Percentiles rank a stretch among this genome's conserved stretches.
Conservation (phyloP, 2,113 vertebrate genomes). For the Pygoscelis adeliae region DNA sequence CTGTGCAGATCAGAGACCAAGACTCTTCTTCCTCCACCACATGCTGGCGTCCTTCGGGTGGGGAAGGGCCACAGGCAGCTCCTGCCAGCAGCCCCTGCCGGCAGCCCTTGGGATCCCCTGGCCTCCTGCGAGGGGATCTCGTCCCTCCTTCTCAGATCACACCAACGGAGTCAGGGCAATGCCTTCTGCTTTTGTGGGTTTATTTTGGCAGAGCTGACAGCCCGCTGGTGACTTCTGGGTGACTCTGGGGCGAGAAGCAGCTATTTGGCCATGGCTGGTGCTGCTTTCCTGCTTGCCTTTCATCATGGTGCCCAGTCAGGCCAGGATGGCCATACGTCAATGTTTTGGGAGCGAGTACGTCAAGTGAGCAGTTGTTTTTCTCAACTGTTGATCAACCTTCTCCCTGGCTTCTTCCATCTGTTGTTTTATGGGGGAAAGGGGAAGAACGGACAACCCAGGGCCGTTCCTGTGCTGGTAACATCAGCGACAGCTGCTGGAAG, state of each 20-base stretch:
- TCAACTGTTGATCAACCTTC: background rate
- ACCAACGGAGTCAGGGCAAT: background rate
- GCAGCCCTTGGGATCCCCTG: background rate
- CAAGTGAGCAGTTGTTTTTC: background rate
- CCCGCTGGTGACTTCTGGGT: background rate
- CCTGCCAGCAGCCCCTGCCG: background rate
- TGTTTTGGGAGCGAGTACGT: accelerated
- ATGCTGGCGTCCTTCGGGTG: background rate
- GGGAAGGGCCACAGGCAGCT: background rate
- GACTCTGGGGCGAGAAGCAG: background rate
- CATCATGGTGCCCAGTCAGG: background rate
- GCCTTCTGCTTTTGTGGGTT: background rate
- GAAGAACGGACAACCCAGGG: background rate
- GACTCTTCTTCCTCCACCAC: background rate
- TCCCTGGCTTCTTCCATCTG: background rate
- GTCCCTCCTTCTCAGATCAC: background rate
- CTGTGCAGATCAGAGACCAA: background rate
- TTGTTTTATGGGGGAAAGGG: background rate
- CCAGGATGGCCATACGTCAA: background rate
- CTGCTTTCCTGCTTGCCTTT: background rate
- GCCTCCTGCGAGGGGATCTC: accelerated
- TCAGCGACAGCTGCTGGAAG: background rate
- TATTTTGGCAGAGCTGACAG: background rate
- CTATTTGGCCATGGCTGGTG: background rate
- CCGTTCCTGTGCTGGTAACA: background rate